phyloP scores from a whole-genome alignment of 2,888 invertebrate genomes.

The Brachypalpus laphriformis region DNA sequence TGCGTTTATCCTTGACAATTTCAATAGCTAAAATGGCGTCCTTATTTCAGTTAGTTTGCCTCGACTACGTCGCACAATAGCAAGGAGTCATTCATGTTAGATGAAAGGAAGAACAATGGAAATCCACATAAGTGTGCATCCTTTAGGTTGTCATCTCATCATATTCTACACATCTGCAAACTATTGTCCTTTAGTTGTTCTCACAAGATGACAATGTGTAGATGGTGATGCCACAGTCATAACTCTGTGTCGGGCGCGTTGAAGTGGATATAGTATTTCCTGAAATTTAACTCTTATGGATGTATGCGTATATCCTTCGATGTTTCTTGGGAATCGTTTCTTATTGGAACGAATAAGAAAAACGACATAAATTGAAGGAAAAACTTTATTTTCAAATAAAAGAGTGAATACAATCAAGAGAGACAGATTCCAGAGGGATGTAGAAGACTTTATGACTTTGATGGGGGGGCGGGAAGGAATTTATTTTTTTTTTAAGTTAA shows the following conservation, averaged over 20 bases:
- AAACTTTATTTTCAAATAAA: neutral
- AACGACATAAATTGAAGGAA: constrained; percentile 15
- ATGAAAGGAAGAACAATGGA: neutral
- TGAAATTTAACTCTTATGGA: constrained; percentile 21
- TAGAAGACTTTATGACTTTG: neutral
- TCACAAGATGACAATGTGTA: neutral
- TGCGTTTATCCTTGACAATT: constrained; percentile 19
- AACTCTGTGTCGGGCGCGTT: constrained; percentile 27
- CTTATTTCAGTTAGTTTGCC: neutral
- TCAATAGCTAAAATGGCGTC: constrained; percentile 6
- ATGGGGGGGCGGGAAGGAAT: neutral
- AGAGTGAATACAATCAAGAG: neutral
- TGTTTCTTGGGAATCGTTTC: neutral
- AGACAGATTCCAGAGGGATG: neutral
- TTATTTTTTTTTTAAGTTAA: neutral
- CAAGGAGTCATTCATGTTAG: neutral
- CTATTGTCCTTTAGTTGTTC: constrained; percentile 10
- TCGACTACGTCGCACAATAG: neutral
- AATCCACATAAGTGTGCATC: constrained; percentile 5
- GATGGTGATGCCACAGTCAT: constrained; percentile 3
- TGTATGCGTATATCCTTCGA: neutral
- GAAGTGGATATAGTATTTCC: constrained; percentile 25
- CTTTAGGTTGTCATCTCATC: constrained; percentile 24
- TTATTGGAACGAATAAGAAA: neutral
- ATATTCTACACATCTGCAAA: neutral